Conservation (phyloP, 2,888 invertebrate species). For the Netelia melanura region DNA sequence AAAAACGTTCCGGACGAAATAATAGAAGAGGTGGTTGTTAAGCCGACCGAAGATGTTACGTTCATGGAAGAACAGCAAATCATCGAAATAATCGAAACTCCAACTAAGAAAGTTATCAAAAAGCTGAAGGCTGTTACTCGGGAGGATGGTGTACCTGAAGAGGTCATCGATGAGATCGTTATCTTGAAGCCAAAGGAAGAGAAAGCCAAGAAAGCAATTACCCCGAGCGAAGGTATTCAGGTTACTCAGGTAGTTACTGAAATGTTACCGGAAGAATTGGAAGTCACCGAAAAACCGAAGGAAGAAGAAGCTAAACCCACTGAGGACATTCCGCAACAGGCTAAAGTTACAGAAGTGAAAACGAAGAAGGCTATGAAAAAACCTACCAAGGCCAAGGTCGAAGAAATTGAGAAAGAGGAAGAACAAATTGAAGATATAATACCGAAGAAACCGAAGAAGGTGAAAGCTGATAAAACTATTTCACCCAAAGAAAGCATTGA, state of each 20-base stretch:
- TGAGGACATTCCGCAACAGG: constrained; percentile 68
- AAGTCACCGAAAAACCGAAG: constrained; percentile 66
- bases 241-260: constrained; percentile 71
- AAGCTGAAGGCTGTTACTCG: constrained; percentile 69
- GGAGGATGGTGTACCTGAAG: constrained; percentile 72
- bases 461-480: constrained; percentile 69
- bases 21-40: constrained; percentile 67
- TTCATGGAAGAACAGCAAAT: constrained; percentile 69
- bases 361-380: constrained; percentile 73
- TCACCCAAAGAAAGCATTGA: constrained; percentile 74
- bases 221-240: constrained; percentile 69
- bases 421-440: constrained; percentile 70
- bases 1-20: constrained; percentile 71
- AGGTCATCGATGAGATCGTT: constrained; percentile 79
- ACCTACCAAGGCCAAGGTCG: constrained; percentile 38
- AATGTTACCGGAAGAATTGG: constrained; percentile 69
- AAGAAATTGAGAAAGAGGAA: constrained; percentile 47
- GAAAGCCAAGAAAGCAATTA: constrained; percentile 69
- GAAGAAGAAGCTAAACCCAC: constrained; percentile 69
- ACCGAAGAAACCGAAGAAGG: constrained; percentile 72
- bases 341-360: constrained; percentile 63
- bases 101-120: constrained; percentile 71
- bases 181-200: constrained; percentile 75
- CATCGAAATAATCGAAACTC: constrained; percentile 75
- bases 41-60: constrained; percentile 66